Conservation (phyloP, 1,140 invertebrate genomes). For the Lucilia sericata region DNA sequence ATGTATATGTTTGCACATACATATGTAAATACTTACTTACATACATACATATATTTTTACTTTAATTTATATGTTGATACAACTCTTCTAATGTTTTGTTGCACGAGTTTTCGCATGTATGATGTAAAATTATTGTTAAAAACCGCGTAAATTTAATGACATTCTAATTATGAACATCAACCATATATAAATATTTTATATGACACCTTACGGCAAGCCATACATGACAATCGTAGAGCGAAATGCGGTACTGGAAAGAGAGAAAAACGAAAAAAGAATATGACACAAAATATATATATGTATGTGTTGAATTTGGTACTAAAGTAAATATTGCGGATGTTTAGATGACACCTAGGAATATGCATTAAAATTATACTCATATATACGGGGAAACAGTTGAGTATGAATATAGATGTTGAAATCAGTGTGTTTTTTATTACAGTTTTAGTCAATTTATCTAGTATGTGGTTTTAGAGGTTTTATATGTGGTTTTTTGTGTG, state of each 20-base stretch:
- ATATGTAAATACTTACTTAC: no score
- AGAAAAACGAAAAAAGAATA: background rate
- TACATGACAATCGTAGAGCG: background rate
- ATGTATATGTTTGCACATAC: no score
- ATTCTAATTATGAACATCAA: slow-evolving; percentile 39
- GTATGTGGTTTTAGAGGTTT: no score
- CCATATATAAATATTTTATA: slow-evolving; percentile 38
- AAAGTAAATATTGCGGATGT: slow-evolving; percentile 14
- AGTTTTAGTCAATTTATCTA: background rate
- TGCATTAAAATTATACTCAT: background rate
- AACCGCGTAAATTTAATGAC: slow-evolving; percentile 42
- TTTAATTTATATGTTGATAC: no score
- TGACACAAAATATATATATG: background rate
- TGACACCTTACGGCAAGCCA: slow-evolving; percentile 31
- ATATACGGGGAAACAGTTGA: background rate
- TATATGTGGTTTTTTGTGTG: no score
- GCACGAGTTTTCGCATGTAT: background rate
- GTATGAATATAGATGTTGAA: background rate
- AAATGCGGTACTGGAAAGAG: background rate
- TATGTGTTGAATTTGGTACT: background rate
- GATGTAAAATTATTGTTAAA: slow-evolving; percentile 16
- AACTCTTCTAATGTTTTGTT: background rate
- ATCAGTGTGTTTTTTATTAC: background rate
- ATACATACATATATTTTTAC: no score
- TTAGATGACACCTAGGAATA: slow-evolving; percentile 8